Percentiles rank a stretch among this genome's conserved stretches.
phyloP scores from a whole-genome alignment of 53 echinoderm and acorn worm genomes.

The Pentamera pediparva region DNA sequence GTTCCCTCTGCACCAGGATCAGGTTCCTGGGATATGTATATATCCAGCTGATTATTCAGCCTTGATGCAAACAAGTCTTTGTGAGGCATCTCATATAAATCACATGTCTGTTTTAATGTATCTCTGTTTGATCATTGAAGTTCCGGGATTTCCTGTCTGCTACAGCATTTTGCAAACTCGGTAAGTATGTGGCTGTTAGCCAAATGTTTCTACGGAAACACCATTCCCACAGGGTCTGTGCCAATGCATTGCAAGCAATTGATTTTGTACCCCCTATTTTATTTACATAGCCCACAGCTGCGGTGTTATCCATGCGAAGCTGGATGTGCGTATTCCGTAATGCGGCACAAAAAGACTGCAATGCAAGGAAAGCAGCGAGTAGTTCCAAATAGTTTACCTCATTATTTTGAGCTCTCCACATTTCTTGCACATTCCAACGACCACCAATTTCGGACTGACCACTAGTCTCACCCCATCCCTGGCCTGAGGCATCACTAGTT shows the following conservation, averaged over 20 bases:
- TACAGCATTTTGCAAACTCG: constrained; percentile 31
- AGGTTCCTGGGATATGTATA: constrained; percentile 39
- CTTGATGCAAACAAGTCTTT: constrained; percentile 48
- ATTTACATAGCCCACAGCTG: constrained; percentile 58
- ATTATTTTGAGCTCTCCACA: neutral
- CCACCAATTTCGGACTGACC: neutral
- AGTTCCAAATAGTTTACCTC: no score
- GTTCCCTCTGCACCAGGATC: constrained; percentile 37
- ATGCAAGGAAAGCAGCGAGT: constrained; percentile 47
- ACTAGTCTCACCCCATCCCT: neutral
- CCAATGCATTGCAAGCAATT: constrained; percentile 27
- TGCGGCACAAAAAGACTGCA: constrained; percentile 34
- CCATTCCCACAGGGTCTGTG: constrained; percentile 44
- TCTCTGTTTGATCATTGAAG: constrained; percentile 33
- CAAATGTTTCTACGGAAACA: constrained; percentile 40
- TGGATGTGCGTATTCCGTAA: constrained; percentile 27
- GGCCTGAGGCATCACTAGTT: neutral
- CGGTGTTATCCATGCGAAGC: constrained; percentile 50
- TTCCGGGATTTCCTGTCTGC: constrained; percentile 44
- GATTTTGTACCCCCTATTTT: constrained; percentile 44
- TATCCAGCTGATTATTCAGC: constrained; percentile 32
- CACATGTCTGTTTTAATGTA: constrained; percentile 2
- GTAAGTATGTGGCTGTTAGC: constrained; percentile 34
- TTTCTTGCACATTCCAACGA: neutral
- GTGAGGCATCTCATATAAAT: constrained; percentile 22